phyloP scores from a whole-genome alignment of 37 sponge, comb jelly and placozoan genomes.

The Halichondria panicea region DNA sequence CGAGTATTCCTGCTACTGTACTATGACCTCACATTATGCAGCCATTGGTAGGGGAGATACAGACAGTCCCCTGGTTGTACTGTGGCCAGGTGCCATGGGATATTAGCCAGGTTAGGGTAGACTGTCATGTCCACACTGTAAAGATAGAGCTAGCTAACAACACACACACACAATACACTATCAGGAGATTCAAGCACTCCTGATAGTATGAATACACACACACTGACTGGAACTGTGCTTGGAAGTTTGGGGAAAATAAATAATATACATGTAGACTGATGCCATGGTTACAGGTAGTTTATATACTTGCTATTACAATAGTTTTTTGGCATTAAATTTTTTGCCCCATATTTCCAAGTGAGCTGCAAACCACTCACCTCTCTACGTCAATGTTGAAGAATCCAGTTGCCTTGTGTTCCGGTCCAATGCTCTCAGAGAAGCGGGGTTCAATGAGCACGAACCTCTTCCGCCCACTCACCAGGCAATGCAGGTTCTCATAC shows the following conservation, averaged over 20 bases:
- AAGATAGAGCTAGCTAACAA: too few relatives aligned
- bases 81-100: slow-evolving; percentile 64
- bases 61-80: slow-evolving; percentile 74
- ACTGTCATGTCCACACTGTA: slow-evolving; percentile 63
- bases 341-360: too few relatives aligned
- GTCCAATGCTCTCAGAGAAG: slow-evolving; percentile 58
- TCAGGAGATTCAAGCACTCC: too few relatives aligned
- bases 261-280: too few relatives aligned
- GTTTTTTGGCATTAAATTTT: too few relatives aligned
- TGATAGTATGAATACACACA: too few relatives aligned
- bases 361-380: background rate
- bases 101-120: slow-evolving; percentile 49
- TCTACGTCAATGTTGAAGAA: slow-evolving; percentile 73
- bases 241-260: too few relatives aligned
- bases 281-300: too few relatives aligned
- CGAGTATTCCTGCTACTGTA: background rate
- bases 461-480: slow-evolving; percentile 67
- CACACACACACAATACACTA: too few relatives aligned
- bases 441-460: slow-evolving; percentile 64
- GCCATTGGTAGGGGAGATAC: slow-evolving; percentile 66
- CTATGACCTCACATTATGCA: slow-evolving; percentile 57
- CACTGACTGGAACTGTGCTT: too few relatives aligned
- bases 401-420: slow-evolving; percentile 47
- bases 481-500: slow-evolving; percentile 76
- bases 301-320: too few relatives aligned